phyloP scores from a whole-genome alignment of 2,113 vertebrate genomes.

The Paralichthys olivaceus region DNA sequence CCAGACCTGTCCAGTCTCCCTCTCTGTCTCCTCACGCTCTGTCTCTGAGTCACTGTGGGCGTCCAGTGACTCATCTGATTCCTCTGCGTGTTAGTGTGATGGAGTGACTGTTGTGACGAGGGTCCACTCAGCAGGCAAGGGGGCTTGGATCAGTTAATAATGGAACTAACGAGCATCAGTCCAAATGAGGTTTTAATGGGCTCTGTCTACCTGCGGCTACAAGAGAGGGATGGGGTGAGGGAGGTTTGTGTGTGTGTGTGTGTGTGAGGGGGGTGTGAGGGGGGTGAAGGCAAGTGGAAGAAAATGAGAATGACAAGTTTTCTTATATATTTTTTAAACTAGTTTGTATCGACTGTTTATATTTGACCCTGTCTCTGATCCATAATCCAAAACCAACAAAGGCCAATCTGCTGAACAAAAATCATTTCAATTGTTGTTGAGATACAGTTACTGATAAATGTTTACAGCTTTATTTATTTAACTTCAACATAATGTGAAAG shows the following conservation, averaged over 20 bases:
- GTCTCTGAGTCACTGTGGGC: constrained; percentile 21
- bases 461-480: too few species aligned
- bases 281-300: not conserved
- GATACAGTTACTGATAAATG: too few species aligned
- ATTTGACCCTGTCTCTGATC: not conserved
- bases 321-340: too few species aligned
- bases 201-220: constrained; percentile 66
- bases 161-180: constrained; percentile 64
- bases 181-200: constrained; percentile 79
- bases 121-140: constrained; percentile 60
- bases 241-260: not conserved
- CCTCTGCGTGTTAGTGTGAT: constrained; percentile 43
- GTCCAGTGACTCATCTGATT: constrained; percentile 25
- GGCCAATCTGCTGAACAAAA: too few species aligned
- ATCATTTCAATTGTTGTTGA: too few species aligned
- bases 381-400: not conserved
- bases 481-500: too few species aligned
- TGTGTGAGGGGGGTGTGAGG: not conserved
- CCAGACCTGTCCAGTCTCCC: not conserved
- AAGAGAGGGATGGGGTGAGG: constrained; percentile 32
- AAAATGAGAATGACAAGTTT: too few species aligned
- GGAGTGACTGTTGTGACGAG: constrained; percentile 49
- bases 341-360: not conserved
- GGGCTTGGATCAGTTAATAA: constrained; percentile 71
- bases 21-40: not conserved